A percentile compares a stretch with the other conserved stretches of the same genome.
phyloP scores from a whole-genome alignment of 2,113 vertebrate genomes.

The Archilochus colubris region DNA sequence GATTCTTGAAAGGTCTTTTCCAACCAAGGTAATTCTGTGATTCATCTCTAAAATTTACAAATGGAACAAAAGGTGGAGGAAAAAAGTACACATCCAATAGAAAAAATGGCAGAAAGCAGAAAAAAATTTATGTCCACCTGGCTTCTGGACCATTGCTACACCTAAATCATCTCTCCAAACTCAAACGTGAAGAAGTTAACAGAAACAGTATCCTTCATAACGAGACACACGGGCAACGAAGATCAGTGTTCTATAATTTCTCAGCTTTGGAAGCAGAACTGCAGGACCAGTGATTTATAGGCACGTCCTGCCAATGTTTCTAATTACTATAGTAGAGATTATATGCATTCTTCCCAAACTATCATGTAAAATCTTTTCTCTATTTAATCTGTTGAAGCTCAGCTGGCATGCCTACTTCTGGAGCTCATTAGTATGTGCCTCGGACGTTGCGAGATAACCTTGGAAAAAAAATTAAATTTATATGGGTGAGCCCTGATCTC shows the following conservation, averaged over 20 bases:
- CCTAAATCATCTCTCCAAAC: neutral
- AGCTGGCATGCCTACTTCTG: neutral
- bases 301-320: slow-evolving; percentile 3
- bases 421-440: neutral
- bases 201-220: neutral
- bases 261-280: neutral
- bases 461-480: neutral
- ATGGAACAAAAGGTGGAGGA: neutral
- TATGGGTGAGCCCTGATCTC: neutral
- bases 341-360: neutral
- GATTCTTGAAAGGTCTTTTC: too few species aligned
- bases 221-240: fast-evolving
- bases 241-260: neutral
- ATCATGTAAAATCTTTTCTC: neutral
- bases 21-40: neutral
- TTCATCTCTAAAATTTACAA: neutral
- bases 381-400: slow-evolving; percentile 13
- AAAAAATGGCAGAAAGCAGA: neutral
- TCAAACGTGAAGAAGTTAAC: neutral
- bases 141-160: neutral
- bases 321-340: neutral
- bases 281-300: neutral
- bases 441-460: slow-evolving; percentile 9
- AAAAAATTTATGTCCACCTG: neutral
- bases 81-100: neutral